These are phyloP conservation scores for Porites evermanni DNA, from an alignment of 92 coral and sea anemone species.

Conservation along the genomic window DNA sequence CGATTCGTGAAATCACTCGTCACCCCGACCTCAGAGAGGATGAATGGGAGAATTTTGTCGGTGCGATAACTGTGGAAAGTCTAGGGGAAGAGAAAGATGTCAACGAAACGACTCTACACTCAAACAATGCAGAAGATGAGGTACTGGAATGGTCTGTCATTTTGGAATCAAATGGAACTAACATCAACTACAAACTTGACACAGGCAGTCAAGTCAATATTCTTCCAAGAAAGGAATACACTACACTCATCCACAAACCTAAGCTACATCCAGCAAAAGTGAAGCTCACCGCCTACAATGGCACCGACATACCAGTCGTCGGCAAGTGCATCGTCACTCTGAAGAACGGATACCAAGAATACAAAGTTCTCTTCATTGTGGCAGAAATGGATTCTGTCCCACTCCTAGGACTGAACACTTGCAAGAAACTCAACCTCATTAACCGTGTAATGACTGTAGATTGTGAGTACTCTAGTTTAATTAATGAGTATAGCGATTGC, in stretches of 20 bases:
- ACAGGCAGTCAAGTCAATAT: constrained; percentile 31
- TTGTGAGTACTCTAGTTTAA: no score
- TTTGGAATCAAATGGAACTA: constrained; percentile 11
- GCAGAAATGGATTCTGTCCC: constrained; percentile 11
- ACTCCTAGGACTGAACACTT: not conserved
- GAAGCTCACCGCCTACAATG: no score
- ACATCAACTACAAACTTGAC: constrained; percentile 21
- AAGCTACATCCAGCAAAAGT: constrained; percentile 27
- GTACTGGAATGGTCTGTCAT: constrained; percentile 42
- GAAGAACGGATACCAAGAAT: not conserved
- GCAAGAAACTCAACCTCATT: no score
- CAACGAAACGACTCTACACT: constrained; percentile 4
- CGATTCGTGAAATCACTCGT: not conserved
- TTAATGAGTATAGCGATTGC: no score
- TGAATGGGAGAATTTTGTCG: not conserved
- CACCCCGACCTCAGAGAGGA: not conserved
- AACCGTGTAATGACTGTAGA: no score
- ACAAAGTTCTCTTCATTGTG: constrained; percentile 3
- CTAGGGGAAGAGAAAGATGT: not conserved
- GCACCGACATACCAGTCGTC: no score
- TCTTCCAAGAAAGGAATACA: constrained; percentile 30
- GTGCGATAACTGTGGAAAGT: not conserved
- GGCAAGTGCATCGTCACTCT: not conserved
- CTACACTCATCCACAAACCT: constrained; percentile 23
- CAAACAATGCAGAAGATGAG: not conserved